phyloP scores from a whole-genome alignment of 1,140 invertebrate genomes.

The Eubasilissa regina region DNA sequence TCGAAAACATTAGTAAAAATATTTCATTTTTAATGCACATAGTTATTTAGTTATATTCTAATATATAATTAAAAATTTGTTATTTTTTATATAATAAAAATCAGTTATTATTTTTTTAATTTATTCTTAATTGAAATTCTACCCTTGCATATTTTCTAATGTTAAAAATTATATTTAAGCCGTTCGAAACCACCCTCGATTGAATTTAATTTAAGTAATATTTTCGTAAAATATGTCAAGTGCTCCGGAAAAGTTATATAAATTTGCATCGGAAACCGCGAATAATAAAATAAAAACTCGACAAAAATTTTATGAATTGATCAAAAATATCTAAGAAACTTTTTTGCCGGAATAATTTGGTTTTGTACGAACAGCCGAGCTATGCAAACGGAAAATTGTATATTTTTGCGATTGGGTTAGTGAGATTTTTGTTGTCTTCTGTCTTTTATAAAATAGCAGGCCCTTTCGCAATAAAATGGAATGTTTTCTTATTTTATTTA shows the following conservation, averaged over 20 bases:
- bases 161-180: too few relatives aligned
- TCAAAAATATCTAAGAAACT: background rate
- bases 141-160: too few relatives aligned
- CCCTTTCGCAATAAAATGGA: background rate
- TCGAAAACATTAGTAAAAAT: too few relatives aligned
- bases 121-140: too few relatives aligned
- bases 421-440: background rate
- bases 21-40: too few relatives aligned
- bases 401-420: background rate
- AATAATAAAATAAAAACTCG: background rate
- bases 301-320: too few relatives aligned
- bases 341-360: background rate
- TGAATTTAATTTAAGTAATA: too few relatives aligned
- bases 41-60: too few relatives aligned
- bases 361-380: background rate
- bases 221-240: background rate
- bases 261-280: background rate
- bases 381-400: background rate
- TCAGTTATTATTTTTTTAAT: too few relatives aligned
- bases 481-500: background rate
- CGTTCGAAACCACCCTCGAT: too few relatives aligned
- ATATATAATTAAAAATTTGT: too few relatives aligned
- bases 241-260: background rate
- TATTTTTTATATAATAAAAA: too few relatives aligned
- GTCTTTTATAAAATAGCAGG: background rate